Evolutionary conservation across 2,113 vertebrate species (phyloP), one percentile per base, ranked within the genome.

Genomic region (Cephalopholis sonnerati): DNA sequence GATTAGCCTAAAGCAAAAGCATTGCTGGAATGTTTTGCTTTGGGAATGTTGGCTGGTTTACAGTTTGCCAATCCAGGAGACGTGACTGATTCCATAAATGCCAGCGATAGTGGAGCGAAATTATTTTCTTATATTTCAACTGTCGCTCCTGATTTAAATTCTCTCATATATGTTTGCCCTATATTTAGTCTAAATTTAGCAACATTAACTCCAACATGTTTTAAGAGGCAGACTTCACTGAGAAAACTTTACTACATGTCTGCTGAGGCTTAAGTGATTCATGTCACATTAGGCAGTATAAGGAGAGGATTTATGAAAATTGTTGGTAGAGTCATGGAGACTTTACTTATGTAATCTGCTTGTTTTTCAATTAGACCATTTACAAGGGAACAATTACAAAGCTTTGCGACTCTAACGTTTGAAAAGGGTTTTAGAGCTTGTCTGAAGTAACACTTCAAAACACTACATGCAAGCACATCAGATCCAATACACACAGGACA

Each of bases 1-100:
- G 96, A 96, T 95, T 95, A 90, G 77, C 89, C 81, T 88, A 96
- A 94, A 95, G 96, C 94, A 94, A 93, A 89, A 93, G 94, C 96
- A 97, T 98, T 93, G 95, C 94, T 96, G 83, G 93, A 94, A 98
- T 98, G 96, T 97, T 96, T 91, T 94, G 78, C 70, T 91, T 83
- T 57, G 82, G 83, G 92, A 93, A 94, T 91, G 86, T 81, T 92
- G 93, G 96, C 93, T 92, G 86, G 88, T 89, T 94, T 94, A 95
- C 93, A 95, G 93, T 90, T 88, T 75, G 93, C 93, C 83, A 68
- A 87, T 95, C 92, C 90, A 93, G 89, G 77, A 93, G 91, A 94
- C 71, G 85, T 81, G 89, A 90, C 89, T 64, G 85, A 94, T 92
- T 87, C 89, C 91, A 84, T 67, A 86, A 92, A 95, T 94, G 90